Base-by-base conservation (phyloP, 1,140 invertebrate genomes). In the Drosophila arawakana region DNA sequence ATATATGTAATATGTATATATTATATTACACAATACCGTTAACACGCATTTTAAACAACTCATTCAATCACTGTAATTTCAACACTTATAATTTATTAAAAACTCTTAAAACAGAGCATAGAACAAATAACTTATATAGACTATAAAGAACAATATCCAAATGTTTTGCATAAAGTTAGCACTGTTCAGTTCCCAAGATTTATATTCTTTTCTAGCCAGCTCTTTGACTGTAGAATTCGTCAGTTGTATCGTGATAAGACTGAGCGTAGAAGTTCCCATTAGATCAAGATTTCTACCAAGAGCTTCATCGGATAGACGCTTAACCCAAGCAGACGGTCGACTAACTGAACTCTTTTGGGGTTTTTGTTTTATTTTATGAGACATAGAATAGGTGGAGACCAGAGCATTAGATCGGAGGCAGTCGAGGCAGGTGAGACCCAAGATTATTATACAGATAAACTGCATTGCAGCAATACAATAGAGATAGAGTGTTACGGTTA, bases 101-200 rank as follows among this genome's bases (percentile, higher is more conserved):
- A 7, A 43, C 4, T 6, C n/a, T 67, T 50, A 81, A 9, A 80
- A 54, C 8, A 80, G 35, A 8, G 67, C 30, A 47, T 60, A 52
- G 9, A 60, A 21, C 4, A 81, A 70, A 52, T 73, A 80, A 49
- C 39, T 49, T 3, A 81, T 68, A 15, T 81, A 81, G 0, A 80
- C 9, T 1, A 47, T 18, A 18, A 80, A 76, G 8, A 80, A 81
- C 1, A 80, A 7, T 58, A 75, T 47, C 9, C 10, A 71, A 25
- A 72, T 13, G 10, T 57, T 57, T 7, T 34, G 35, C 8, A 70
- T 25, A 7, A 15, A 21, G 11, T 15, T 35, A n/a, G 3, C 1
- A 15, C 9, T 47, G 10, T 3, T 37, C 4, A n/a, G 8, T n/a
- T 13, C 7, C 39, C 49, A 43, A n/a, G n/a, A 59, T 2, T 18